Evolutionary conservation across 92 coral and sea anemone genomes (phyloP).

Genomic region (Porites divaricata): DNA sequence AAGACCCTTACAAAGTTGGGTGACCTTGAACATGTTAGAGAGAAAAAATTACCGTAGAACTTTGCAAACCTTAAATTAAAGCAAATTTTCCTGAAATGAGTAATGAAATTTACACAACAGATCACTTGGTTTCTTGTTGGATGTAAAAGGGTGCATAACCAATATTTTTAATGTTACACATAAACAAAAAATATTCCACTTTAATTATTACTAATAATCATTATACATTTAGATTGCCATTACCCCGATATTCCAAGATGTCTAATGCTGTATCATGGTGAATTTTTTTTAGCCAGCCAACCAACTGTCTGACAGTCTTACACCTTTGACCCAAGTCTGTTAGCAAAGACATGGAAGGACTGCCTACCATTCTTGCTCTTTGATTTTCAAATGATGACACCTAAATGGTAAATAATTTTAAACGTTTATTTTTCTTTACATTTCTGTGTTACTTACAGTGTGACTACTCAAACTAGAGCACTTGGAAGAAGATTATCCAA

Average conservation of each 20-base stretch:
- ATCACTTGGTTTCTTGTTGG: too few relatives aligned
- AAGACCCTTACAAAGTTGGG: too few relatives aligned
- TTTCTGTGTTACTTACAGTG: not conserved
- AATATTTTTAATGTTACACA: too few relatives aligned
- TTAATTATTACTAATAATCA: too few relatives aligned
- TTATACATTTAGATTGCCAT: not conserved
- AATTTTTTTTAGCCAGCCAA: conserved; percentile 70
- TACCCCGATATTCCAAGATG: conserved; percentile 48
- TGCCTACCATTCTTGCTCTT: conserved; percentile 52
- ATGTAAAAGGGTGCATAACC: too few relatives aligned
- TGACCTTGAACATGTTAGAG: too few relatives aligned
- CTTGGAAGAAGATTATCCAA: too few relatives aligned
- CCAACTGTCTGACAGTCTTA: conserved; percentile 81
- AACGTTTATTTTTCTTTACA: not conserved
- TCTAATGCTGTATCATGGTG: conserved; percentile 73
- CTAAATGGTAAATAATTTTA: conserved; percentile 23
- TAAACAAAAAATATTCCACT: too few relatives aligned
- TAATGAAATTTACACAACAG: too few relatives aligned
- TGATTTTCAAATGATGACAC: conserved; percentile 69
- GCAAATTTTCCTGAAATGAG: too few relatives aligned
- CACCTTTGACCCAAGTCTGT: conserved; percentile 85
- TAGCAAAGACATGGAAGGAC: conserved; percentile 69
- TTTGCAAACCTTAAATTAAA: too few relatives aligned
- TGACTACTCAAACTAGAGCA: not conserved
- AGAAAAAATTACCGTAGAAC: too few relatives aligned